Conservation (phyloP, 2,888 invertebrate species). For the Chorisops tibialis region DNA sequence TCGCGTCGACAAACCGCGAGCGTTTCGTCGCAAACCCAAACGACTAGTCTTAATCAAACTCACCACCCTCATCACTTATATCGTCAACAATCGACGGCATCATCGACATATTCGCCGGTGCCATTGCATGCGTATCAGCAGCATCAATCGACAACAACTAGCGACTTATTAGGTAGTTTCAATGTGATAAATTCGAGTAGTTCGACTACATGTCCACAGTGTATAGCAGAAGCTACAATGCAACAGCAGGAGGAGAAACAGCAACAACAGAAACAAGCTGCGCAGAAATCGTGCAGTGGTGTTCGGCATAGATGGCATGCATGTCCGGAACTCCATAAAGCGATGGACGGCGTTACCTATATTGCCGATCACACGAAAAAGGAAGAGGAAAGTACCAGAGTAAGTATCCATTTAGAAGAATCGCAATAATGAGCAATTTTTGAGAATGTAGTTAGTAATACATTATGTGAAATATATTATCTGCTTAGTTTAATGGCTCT, state of each 20-base stretch:
- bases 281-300: slow-evolving; percentile 52
- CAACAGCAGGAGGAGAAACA: slow-evolving; percentile 41
- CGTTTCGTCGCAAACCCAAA: slow-evolving; percentile 49
- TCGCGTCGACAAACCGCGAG: slow-evolving; percentile 49
- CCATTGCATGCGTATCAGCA: slow-evolving; percentile 49
- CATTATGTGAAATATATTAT: too few species aligned
- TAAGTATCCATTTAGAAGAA: slow-evolving; percentile 56
- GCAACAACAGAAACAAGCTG: slow-evolving; percentile 43
- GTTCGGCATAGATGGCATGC: slow-evolving; percentile 76
- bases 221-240: slow-evolving; percentile 44
- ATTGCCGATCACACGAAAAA: slow-evolving; percentile 90
- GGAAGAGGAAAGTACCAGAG: slow-evolving; percentile 88
- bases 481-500: too few species aligned
- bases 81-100: slow-evolving; percentile 48
- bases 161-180: slow-evolving; percentile 45
- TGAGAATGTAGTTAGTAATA: too few species aligned
- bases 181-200: slow-evolving; percentile 51
- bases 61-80: slow-evolving; percentile 40
- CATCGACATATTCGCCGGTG: slow-evolving; percentile 50
- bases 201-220: slow-evolving; percentile 37
- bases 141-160: slow-evolving; percentile 51
- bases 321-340: slow-evolving; percentile 88
- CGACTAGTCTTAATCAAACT: slow-evolving; percentile 26
- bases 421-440: too few species aligned
- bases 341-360: slow-evolving; percentile 87